Percentiles rank a stretch among this genome's conserved stretches.
phyloP scores from a whole-genome alignment of 2,797 vertebrate species.

The Pangasius mekongensis region DNA sequence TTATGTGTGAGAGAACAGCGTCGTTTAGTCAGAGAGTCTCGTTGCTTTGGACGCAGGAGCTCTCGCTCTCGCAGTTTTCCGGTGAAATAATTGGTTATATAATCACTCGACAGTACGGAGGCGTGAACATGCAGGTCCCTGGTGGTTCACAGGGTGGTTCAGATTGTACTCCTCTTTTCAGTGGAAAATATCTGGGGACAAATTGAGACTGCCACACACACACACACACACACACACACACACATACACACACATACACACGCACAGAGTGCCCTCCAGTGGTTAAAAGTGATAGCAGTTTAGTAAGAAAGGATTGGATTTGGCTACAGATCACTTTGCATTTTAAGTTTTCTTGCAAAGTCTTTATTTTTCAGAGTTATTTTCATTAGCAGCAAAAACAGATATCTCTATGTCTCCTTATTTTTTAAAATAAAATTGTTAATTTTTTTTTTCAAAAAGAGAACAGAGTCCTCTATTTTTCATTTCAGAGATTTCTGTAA shows the following conservation, averaged over 20 bases:
- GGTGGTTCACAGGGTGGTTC: neutral
- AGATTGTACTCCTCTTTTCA: neutral
- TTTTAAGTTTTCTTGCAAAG: neutral
- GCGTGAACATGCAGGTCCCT: neutral
- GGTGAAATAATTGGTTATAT: neutral
- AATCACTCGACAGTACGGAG: neutral
- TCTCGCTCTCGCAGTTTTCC: neutral
- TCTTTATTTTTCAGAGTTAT: neutral
- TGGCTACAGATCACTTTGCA: neutral
- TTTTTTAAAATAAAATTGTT: neutral
- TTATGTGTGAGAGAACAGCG: neutral
- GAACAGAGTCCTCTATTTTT: neutral
- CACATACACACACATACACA: neutral
- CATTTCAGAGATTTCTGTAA: neutral
- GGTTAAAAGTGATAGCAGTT: neutral
- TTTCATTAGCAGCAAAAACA: neutral
- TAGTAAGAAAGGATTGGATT: neutral
- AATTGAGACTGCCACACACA: neutral
- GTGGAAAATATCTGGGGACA: neutral
- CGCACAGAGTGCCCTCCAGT: conserved; percentile 1
- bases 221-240: conserved; percentile 13
- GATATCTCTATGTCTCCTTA: neutral
- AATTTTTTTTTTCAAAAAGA: neutral
- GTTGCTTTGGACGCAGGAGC: neutral
- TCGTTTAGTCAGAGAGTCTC: neutral